phyloP scores from a whole-genome alignment of 2,113 vertebrate species.

The Motacilla tschutschensis region DNA sequence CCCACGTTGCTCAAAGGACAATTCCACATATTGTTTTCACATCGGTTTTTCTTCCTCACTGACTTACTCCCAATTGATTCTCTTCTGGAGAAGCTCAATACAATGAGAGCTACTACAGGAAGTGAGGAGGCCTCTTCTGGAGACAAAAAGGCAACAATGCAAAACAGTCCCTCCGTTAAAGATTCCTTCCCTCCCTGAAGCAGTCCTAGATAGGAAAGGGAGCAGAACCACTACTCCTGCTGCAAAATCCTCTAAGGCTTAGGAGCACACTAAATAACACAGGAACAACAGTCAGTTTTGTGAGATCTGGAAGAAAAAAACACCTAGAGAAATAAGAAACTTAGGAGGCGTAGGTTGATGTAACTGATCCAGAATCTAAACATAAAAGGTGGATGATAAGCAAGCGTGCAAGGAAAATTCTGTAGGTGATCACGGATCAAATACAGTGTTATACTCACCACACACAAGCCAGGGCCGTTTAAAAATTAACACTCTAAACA shows the following conservation, averaged over 20 bases:
- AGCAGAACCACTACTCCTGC: neutral
- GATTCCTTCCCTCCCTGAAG: neutral
- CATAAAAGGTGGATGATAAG: neutral
- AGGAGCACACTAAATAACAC: neutral
- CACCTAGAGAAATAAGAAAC: neutral
- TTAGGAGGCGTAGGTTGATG: rapidly evolving
- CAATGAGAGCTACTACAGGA: neutral
- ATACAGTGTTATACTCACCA: rapidly evolving
- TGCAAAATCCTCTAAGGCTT: neutral
- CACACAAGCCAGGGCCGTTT: neutral
- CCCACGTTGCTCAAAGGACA: neutral
- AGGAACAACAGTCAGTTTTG: neutral
- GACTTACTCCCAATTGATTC: neutral
- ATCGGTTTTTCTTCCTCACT: neutral
- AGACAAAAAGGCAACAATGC: neutral
- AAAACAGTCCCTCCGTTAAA: neutral
- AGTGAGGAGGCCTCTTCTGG: neutral
- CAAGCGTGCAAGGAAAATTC: neutral
- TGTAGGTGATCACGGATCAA: rapidly evolving
- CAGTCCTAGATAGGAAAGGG: neutral
- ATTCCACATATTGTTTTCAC: neutral
- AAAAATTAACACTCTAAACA: neutral
- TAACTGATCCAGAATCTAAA: neutral
- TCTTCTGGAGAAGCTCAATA: neutral
- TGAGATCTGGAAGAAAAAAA: neutral